phyloP scores from a whole-genome alignment of 2,113 vertebrate genomes.

The Bubo scandiacus region DNA sequence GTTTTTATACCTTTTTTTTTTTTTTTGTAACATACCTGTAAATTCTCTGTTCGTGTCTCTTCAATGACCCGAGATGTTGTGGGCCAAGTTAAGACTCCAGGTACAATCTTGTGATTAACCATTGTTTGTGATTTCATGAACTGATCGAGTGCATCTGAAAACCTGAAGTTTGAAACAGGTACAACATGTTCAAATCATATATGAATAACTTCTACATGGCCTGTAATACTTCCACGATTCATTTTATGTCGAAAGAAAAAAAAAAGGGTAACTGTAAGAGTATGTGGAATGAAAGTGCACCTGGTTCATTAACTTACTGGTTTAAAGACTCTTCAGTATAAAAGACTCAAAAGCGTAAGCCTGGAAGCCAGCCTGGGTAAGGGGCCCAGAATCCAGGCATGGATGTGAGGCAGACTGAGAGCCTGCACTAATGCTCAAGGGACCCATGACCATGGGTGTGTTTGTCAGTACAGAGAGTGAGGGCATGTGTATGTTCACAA shows the following conservation, averaged over 20 bases:
- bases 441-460: neutral
- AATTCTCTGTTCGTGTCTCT: conserved; percentile 82
- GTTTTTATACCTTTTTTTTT: neutral
- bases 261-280: neutral
- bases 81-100: conserved; percentile 91
- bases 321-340: neutral
- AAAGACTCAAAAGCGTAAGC: neutral
- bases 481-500: fast-evolving
- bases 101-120: conserved; percentile 80
- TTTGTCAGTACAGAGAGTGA: neutral
- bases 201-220: fast-evolving
- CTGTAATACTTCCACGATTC: fast-evolving
- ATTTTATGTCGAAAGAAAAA: neutral
- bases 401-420: neutral
- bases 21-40: conserved; percentile 75
- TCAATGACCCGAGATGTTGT: conserved; percentile 83
- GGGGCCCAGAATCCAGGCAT: neutral
- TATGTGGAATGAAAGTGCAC: too few relatives aligned
- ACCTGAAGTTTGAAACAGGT: conserved; percentile 69
- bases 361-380: neutral
- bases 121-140: conserved; percentile 84
- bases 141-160: conserved; percentile 79
- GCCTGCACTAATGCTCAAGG: neutral
- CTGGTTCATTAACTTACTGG: neutral
- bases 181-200: neutral